Base-by-base conservation (phyloP, 1,140 invertebrate genomes). In the Mactra quadrangularis region DNA sequence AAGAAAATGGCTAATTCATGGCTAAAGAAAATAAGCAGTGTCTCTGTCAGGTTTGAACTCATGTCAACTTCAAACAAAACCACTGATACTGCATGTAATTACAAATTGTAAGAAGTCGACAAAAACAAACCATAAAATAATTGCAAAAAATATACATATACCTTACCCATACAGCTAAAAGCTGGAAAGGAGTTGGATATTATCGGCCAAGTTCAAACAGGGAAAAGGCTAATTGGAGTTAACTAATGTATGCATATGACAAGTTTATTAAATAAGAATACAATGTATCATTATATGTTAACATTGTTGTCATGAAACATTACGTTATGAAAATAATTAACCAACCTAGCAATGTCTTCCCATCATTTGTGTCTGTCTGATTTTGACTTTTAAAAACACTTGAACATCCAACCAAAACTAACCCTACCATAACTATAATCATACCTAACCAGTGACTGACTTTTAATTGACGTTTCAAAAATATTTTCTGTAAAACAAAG, bases 381-480 rank as follows among this genome's bases (percentile, higher is more conserved):
- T 53, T 31, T 83, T 78, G 50, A 72, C 70, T 66, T 45, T 89
- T 90, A 59, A 92, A 90, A n/a, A 92, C 85, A 87, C 91, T 91
- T 31, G 91, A 92, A 82, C 89, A 89, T 19, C 91, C 91, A 31
- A 91, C 91, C 0, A 92, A 79, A 7, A 91, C 79, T 55, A 92
- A 81, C 22, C 91, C 91, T 19, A 78, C 22, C 86, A 91, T 89
- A 13, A 86, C 86, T 15, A 90, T 77, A 25, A 88, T 31, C 87
- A 92, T 92, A 4, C 91, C 91, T 27, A 86, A 55, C 91, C 91
- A 92, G 77, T 92, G 89, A 11, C 88, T 64, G 11, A 64, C 59
- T 35, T 86, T 79, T 52, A 92, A 70, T 59, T 87, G 87, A 9
- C 91, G 82, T 62, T 92, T 92, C 71, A 92, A 70, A 79, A 92